Conservation (phyloP, 1,140 invertebrate species). For the Pararge aegeria region DNA sequence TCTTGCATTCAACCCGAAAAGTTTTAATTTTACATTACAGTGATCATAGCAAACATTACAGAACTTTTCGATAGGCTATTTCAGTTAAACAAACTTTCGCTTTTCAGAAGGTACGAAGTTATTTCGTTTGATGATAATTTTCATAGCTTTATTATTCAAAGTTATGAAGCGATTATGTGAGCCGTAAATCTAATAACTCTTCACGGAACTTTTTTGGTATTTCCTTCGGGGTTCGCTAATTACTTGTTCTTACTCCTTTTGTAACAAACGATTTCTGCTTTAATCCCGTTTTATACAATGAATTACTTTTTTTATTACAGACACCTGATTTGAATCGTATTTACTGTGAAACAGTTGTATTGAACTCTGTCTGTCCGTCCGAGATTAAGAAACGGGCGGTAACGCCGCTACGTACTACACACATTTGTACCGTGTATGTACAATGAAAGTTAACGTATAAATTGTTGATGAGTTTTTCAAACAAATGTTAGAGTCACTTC, state of each 20-base stretch:
- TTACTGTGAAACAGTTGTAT: too few species aligned
- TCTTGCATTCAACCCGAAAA: not conserved
- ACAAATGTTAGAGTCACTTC: too few species aligned
- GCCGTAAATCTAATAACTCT: not conserved
- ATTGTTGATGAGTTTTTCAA: too few species aligned
- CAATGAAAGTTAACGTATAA: too few species aligned
- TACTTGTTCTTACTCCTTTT: not conserved
- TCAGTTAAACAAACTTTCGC: constrained; percentile 4
- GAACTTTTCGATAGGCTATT: constrained; percentile 2
- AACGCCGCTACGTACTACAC: too few species aligned
- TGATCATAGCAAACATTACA: not conserved
- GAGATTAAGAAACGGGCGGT: too few species aligned
- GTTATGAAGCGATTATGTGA: constrained; percentile 6
- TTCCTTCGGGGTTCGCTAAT: not conserved
- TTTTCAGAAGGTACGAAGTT: not conserved
- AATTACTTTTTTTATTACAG: too few species aligned
- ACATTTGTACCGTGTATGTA: too few species aligned
- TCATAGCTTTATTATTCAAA: constrained; percentile 11
- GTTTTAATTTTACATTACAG: constrained; percentile 8
- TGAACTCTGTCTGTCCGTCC: too few species aligned
- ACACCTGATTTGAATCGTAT: too few species aligned
- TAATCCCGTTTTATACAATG: not conserved
- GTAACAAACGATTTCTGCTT: not conserved
- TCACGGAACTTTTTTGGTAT: not conserved
- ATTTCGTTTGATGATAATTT: constrained; percentile 2